A percentile compares a stretch with the other conserved stretches of the same genome.
Evolutionary conservation across 2,888 invertebrate species (phyloP).

Genomic region (Clistopyga incitator): DNA sequence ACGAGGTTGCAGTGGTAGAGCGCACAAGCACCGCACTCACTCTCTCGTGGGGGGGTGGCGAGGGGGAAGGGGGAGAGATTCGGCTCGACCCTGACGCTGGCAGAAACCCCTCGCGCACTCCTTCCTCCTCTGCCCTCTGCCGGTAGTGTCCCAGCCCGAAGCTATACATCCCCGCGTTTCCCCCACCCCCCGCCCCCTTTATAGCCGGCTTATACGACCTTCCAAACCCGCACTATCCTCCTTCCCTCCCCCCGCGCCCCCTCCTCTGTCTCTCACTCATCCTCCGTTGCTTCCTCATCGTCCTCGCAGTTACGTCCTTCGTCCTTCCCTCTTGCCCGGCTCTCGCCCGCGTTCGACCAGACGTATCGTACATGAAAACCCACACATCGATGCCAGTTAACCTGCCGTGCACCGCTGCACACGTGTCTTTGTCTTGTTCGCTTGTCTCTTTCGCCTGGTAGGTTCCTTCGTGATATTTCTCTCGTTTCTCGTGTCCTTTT

Average conservation of each 20-base stretch:
- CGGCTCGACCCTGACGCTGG: constrained; percentile 23
- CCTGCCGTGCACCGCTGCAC: background rate
- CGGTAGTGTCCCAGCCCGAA: constrained; percentile 45
- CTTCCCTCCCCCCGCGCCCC: constrained; percentile 29
- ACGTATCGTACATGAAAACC: constrained; percentile 77
- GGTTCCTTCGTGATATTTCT: constrained; percentile 30
- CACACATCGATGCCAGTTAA: constrained; percentile 49
- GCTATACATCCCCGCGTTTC: constrained; percentile 2
- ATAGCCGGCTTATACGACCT: constrained; percentile 79
- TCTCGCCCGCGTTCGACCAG: constrained; percentile 72
- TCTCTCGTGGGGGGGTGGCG: background rate
- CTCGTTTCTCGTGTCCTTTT: constrained; percentile 56
- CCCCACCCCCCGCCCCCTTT: constrained; percentile 68
- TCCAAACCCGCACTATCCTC: constrained; percentile 69
- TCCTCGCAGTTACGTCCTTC: constrained; percentile 32
- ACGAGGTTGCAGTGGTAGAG: constrained; percentile 63
- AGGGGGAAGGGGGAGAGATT: background rate
- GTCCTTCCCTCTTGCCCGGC: constrained; percentile 19
- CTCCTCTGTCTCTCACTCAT: constrained; percentile 8
- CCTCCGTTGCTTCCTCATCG: constrained; percentile 20
- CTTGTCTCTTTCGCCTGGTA: constrained; percentile 6
- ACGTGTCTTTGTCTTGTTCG: constrained; percentile 63
- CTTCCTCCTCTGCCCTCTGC: constrained; percentile 52
- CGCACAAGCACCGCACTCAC: constrained; percentile 57
- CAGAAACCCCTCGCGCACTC: constrained; percentile 36